Evolutionary conservation across 2,113 vertebrate species (phyloP).

Genomic region (Microcebus griseorufus): DNA sequence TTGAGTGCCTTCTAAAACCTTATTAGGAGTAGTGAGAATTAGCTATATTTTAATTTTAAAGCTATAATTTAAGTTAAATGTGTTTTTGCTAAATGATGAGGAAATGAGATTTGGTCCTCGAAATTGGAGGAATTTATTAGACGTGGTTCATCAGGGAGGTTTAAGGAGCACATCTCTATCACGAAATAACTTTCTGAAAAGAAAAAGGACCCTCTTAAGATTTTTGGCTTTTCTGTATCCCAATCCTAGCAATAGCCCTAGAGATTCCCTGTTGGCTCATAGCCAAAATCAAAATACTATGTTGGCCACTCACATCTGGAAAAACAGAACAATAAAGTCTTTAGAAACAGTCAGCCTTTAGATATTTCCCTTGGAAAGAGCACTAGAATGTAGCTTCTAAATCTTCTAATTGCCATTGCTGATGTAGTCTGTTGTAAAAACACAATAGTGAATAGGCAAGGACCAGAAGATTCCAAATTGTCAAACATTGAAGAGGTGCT

Average conservation of each 20-base stretch:
- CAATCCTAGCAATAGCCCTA: neutral
- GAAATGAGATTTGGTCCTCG: neutral
- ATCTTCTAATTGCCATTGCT: conserved; percentile 37
- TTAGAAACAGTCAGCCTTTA: conserved; percentile 49
- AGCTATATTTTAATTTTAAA: conserved; percentile 46
- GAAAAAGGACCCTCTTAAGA: neutral
- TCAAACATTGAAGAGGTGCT: neutral
- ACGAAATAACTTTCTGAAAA: conserved; percentile 29
- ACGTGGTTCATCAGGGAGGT: neutral
- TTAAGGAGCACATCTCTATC: neutral
- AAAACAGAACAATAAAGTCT: conserved; percentile 20
- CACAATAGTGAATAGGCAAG: conserved; percentile 52
- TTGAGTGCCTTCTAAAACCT: neutral
- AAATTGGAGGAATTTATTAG: conserved; percentile 15
- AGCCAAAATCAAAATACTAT: conserved; percentile 37
- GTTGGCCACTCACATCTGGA: neutral
- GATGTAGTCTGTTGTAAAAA: conserved; percentile 40
- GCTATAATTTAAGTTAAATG: conserved; percentile 44
- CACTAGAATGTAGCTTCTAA: conserved; percentile 48
- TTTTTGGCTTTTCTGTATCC: neutral
- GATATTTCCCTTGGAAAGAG: conserved; percentile 52
- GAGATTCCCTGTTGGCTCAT: conserved; percentile 36
- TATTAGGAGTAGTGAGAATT: neutral
- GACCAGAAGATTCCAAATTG: conserved; percentile 4
- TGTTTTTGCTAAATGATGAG: neutral